phyloP scores from a whole-genome alignment of 1,140 invertebrate genomes.

The Sinonovacula constricta region DNA sequence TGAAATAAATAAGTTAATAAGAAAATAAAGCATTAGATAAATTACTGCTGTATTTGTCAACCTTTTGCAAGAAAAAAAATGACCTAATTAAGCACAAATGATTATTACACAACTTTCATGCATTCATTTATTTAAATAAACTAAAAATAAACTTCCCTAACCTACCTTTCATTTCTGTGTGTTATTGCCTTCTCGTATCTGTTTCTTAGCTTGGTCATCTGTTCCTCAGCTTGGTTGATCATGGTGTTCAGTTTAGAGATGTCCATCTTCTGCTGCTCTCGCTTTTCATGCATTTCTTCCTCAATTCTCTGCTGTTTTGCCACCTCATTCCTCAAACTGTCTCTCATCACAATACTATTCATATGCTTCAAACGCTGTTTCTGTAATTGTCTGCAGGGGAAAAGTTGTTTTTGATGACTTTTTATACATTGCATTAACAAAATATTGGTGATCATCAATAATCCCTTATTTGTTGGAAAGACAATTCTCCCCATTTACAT shows the following conservation, averaged over 20 bases:
- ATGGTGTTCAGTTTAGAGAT: conserved; percentile 77
- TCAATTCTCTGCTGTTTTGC: conserved; percentile 76
- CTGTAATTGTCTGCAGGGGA: conserved; percentile 70
- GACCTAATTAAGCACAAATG: no score
- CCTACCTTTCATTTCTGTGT: conserved; percentile 75
- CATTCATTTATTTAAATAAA: not conserved
- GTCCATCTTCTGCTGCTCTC: conserved; percentile 78
- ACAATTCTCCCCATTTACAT: no score
- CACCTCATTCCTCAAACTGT: conserved; percentile 76
- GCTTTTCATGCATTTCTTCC: conserved; percentile 75
- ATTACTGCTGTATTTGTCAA: no score
- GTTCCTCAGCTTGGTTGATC: conserved; percentile 78
- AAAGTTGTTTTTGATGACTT: no score
- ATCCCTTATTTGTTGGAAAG: no score
- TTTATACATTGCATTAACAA: no score
- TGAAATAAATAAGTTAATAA: no score
- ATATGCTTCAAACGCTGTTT: conserved; percentile 75
- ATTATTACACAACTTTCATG: no score
- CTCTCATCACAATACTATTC: conserved; percentile 76
- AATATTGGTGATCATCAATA: no score
- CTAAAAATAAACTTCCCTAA: not conserved
- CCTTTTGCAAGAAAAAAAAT: no score
- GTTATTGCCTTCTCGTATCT: conserved; percentile 75
- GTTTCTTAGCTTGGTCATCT: conserved; percentile 76
- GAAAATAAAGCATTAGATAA: no score